These are phyloP conservation scores for Datnioides undecimradiatus DNA, from an alignment of 2,113 vertebrate species.

Conservation along the genomic window DNA sequence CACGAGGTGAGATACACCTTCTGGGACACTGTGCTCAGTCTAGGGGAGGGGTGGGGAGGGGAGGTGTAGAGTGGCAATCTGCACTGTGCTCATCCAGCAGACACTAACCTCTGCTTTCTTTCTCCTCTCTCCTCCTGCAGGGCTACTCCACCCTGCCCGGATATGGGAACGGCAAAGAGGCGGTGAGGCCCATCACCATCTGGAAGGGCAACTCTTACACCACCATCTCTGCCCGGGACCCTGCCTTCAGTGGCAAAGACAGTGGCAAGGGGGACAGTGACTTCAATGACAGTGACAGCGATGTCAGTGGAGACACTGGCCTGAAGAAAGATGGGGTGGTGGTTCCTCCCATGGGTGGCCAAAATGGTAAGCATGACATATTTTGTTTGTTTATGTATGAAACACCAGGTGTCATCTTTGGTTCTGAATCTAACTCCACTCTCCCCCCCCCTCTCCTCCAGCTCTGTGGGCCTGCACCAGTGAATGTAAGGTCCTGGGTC, in stretches of 20 bases:
- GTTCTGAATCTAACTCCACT: not conserved
- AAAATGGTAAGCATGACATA: slow-evolving; percentile 94
- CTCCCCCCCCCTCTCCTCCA: slow-evolving; percentile 48
- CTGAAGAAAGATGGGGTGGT: slow-evolving; percentile 89
- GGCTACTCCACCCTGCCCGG: slow-evolving; percentile 88
- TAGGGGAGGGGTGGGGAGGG: not conserved
- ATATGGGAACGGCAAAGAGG: slow-evolving; percentile 88
- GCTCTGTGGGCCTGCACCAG: slow-evolving; percentile 97
- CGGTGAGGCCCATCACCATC: slow-evolving; percentile 89
- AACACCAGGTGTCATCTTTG: not conserved
- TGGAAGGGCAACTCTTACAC: slow-evolving; percentile 98
- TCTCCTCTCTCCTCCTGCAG: slow-evolving; percentile 73
- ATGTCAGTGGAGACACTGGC: slow-evolving; percentile 92
- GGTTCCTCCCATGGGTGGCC: slow-evolving; percentile 86
- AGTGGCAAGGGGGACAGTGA: slow-evolving; percentile 98
- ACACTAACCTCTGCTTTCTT: slow-evolving; percentile 25
- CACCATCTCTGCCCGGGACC: slow-evolving; percentile 92
- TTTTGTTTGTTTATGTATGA: no score
- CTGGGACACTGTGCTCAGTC: not conserved
- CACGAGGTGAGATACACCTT: slow-evolving; percentile 87
- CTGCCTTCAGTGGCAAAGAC: slow-evolving; percentile 97
- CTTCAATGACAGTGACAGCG: slow-evolving; percentile 97
- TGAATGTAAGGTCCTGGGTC: slow-evolving; percentile 96
- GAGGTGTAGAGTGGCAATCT: not conserved
- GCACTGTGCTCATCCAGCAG: not conserved